Evolutionary conservation across 2,797 vertebrate species (phyloP).

Genomic region (Sebastes matsubarae): DNA sequence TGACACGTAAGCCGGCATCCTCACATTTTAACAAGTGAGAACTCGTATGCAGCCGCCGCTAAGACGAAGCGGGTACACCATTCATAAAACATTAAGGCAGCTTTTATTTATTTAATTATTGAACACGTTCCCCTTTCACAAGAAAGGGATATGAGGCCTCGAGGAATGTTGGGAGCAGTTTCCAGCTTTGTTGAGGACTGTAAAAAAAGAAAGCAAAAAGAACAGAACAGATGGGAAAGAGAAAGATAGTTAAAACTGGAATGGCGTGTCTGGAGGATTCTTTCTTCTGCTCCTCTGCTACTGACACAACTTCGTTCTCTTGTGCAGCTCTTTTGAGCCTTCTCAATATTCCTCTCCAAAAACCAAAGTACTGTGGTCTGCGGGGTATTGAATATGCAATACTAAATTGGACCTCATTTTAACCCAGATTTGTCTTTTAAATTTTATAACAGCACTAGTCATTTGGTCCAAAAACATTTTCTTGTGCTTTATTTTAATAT

Average conservation of each 20-base stretch:
- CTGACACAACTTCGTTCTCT: conserved; percentile 2
- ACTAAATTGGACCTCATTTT: conserved; percentile 24
- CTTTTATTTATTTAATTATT: conserved; percentile 77
- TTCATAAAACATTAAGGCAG: conserved; percentile 78
- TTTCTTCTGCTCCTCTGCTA: not conserved
- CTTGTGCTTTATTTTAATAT: not conserved
- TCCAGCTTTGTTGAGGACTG: conserved; percentile 48
- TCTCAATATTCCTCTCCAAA: conserved; percentile 1
- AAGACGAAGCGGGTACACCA: conserved; percentile 31
- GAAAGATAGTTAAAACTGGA: conserved; percentile 12
- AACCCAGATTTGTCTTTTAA: conserved; percentile 26
- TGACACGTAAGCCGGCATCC: not conserved
- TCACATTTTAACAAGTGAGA: conserved; percentile 11
- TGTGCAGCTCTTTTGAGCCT: not conserved
- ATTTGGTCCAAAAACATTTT: not conserved
- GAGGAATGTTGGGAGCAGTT: conserved; percentile 43
- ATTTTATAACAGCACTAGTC: not conserved
- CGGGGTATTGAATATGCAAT: conserved; percentile 2
- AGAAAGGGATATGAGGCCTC: conserved; percentile 48
- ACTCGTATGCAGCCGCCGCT: not conserved
- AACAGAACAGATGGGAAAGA: conserved; percentile 30
- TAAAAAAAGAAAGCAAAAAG: conserved; percentile 27
- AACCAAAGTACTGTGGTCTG: conserved; percentile 24
- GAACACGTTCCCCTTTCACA: conserved; percentile 44
- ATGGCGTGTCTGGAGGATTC: conserved; percentile 18